Evolutionary conservation across 2,113 vertebrate species (phyloP).

Genomic region (Centropus unirufus): DNA sequence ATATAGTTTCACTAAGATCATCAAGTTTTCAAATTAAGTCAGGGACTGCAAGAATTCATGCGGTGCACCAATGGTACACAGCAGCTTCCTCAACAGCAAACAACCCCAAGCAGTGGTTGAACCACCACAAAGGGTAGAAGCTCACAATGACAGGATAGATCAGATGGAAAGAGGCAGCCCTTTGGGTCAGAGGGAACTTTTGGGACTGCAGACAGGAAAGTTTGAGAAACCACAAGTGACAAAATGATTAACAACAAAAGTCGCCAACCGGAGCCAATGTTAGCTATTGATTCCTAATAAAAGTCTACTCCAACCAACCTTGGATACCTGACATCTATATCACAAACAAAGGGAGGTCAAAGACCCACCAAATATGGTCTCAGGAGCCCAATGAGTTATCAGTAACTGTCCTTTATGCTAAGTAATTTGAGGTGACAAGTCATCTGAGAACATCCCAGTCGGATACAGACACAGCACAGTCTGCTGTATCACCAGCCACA

Average conservation of each 20-base stretch:
- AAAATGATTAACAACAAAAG: background rate
- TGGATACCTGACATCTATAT: background rate
- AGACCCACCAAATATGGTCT: background rate
- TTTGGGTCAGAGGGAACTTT: background rate
- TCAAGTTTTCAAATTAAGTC: background rate
- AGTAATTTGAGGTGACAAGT: background rate
- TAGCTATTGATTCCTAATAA: background rate
- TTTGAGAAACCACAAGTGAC: background rate
- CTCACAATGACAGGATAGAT: background rate
- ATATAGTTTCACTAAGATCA: background rate
- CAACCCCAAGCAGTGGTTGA: rapidly evolving
- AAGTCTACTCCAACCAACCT: background rate
- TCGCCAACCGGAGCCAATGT: background rate
- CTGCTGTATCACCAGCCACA: background rate
- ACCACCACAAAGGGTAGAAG: background rate
- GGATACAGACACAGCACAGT: rapidly evolving
- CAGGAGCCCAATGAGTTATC: background rate
- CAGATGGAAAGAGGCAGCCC: background rate
- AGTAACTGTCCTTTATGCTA: background rate
- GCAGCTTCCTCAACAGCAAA: background rate
- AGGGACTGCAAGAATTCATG: background rate
- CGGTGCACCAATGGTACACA: background rate
- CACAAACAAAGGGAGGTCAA: background rate
- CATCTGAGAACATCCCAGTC: background rate
- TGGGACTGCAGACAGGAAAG: background rate